phyloP scores from a whole-genome alignment of 2,797 vertebrate species.

The Tachyglossus aculeatus region DNA sequence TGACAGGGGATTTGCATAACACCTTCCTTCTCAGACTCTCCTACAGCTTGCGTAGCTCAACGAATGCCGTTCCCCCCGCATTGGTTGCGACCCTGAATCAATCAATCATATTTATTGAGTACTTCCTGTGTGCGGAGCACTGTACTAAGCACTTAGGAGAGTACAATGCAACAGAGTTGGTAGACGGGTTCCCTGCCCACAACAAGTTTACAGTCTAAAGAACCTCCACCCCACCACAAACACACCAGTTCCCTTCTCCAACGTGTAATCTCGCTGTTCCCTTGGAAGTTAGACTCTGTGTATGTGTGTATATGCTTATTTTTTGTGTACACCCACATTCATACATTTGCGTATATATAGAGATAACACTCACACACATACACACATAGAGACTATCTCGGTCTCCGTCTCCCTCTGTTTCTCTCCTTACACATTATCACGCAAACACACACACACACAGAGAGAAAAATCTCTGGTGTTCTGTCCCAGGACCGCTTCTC shows the following conservation, averaged over 20 bases:
- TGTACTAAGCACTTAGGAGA: no score
- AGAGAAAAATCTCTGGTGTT: not conserved
- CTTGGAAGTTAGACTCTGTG: conserved; percentile 56
- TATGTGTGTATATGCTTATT: conserved; percentile 66
- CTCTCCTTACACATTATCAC: conserved; percentile 3
- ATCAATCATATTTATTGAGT: no score
- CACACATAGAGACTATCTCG: conserved; percentile 54
- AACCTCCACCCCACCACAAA: no score
- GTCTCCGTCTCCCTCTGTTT: conserved; percentile 6
- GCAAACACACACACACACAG: not conserved
- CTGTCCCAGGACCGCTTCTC: conserved; percentile 16
- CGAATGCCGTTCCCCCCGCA: conserved; percentile 24
- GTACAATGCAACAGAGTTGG: no score
- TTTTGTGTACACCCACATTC: conserved; percentile 68
- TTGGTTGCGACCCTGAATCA: conserved; percentile 5
- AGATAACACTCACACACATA: conserved; percentile 60
- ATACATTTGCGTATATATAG: conserved; percentile 62
- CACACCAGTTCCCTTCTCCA: conserved; percentile 55
- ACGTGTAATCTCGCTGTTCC: conserved; percentile 42
- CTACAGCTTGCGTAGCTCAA: conserved; percentile 7
- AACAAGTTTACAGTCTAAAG: no score
- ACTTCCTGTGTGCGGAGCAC: no score
- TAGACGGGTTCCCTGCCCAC: no score
- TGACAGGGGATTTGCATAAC: not conserved
- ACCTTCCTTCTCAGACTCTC: conserved; percentile 7